phyloP scores from a whole-genome alignment of 2,113 vertebrate genomes.

The Corvus hawaiiensis region DNA sequence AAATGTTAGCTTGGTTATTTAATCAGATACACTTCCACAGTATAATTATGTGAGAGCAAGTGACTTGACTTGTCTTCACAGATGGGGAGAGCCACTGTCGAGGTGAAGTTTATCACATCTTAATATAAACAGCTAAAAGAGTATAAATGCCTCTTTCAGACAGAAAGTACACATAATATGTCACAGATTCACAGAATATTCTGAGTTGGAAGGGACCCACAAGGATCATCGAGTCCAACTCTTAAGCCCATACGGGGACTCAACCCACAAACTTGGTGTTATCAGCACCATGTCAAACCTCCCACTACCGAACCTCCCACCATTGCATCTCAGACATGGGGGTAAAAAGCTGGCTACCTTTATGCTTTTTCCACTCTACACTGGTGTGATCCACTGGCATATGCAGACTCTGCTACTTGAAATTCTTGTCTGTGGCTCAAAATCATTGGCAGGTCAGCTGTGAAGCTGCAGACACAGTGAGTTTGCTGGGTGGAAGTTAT shows the following conservation, averaged over 20 bases:
- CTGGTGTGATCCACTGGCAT: neutral
- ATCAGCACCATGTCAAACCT: neutral
- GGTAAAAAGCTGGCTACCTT: neutral
- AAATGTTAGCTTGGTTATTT: neutral
- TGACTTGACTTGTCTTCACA: neutral
- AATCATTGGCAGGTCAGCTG: neutral
- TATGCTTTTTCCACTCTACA: neutral
- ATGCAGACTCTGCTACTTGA: neutral
- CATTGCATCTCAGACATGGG: accelerated
- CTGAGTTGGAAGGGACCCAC: neutral
- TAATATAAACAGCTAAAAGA: neutral
- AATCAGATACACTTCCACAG: neutral
- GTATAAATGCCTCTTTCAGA: neutral
- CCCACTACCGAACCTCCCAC: neutral
- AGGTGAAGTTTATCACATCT: neutral
- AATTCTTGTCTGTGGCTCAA: neutral
- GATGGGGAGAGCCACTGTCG: neutral
- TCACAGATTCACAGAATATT: neutral
- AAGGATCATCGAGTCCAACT: neutral
- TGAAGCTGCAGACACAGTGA: neutral
- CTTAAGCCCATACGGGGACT: accelerated
- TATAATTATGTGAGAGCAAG: neutral
- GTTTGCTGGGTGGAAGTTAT: neutral
- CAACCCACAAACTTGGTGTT: neutral
- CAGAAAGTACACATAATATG: neutral